phyloP scores from a whole-genome alignment of 1,140 invertebrate genomes.

The Drosophila prosaltans region DNA sequence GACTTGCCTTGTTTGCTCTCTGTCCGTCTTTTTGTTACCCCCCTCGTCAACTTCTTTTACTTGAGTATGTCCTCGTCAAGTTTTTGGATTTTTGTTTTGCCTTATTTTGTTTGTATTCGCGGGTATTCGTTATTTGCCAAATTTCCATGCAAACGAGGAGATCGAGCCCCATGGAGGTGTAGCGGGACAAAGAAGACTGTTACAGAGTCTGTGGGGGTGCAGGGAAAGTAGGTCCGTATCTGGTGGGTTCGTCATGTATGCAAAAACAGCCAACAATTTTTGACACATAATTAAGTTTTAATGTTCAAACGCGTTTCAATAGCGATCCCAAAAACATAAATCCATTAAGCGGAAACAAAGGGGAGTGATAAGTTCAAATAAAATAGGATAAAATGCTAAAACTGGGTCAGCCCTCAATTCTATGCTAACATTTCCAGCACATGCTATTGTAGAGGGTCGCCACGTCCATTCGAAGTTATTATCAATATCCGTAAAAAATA shows the following conservation, averaged over 20 bases:
- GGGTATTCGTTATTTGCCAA: conserved; percentile 49
- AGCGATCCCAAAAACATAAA: conserved; percentile 23
- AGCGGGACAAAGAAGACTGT: not conserved
- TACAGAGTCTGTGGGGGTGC: not conserved
- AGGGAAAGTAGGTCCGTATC: not conserved
- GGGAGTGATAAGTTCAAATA: not conserved
- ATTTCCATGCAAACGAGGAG: conserved; percentile 7
- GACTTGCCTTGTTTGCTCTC: conserved; percentile 1
- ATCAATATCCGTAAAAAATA: not conserved
- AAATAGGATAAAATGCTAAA: not conserved
- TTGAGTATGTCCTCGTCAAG: conserved; percentile 26
- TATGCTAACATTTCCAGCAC: not conserved
- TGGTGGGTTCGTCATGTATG: conserved; percentile 40
- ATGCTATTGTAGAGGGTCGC: not conserved
- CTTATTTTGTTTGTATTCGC: conserved; percentile 57
- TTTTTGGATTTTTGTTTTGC: conserved; percentile 46
- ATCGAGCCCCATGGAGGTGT: not conserved
- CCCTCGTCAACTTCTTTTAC: conserved; percentile 3
- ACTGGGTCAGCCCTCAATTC: not conserved
- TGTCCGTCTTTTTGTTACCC: conserved; percentile 4
- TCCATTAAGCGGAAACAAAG: conserved; percentile 12
- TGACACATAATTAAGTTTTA: conserved; percentile 79
- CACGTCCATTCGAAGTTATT: not conserved
- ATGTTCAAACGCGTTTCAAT: conserved; percentile 58
- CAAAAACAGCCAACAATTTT: conserved; percentile 66